phyloP scores from a whole-genome alignment of 1,140 invertebrate species.

The Portunus trituberculatus region DNA sequence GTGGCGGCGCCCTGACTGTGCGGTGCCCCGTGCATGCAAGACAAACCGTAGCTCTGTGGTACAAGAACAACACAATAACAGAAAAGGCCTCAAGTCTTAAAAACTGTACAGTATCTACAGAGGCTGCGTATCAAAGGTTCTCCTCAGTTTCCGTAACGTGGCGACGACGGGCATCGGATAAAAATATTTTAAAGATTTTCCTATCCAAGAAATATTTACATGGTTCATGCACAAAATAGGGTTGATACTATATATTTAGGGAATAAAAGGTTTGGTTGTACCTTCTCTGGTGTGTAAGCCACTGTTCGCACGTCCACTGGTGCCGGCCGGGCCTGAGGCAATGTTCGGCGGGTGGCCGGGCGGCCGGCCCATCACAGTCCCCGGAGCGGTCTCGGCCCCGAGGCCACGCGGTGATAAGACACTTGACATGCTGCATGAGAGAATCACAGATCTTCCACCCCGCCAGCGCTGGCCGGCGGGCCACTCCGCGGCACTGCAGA shows the following conservation, averaged over 20 bases:
- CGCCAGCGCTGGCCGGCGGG: not conserved
- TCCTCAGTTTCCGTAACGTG: slow-evolving; percentile 61
- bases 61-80: slow-evolving; percentile 75
- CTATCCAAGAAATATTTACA: slow-evolving; percentile 74
- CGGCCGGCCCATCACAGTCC: slow-evolving; percentile 34
- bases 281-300: slow-evolving; percentile 73
- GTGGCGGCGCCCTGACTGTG: not conserved
- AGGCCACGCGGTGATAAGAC: slow-evolving; percentile 62
- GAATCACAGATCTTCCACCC: slow-evolving; percentile 73
- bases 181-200: slow-evolving; percentile 72
- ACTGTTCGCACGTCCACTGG: slow-evolving; percentile 69
- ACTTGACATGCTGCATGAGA: slow-evolving; percentile 75
- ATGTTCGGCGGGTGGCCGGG: not conserved
- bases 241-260: slow-evolving; percentile 74
- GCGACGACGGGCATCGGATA: slow-evolving; percentile 71
- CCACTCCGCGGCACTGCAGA: not conserved
- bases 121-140: slow-evolving; percentile 73
- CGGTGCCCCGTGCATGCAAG: slow-evolving; percentile 38
- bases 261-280: slow-evolving; percentile 75
- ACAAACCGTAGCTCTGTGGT: slow-evolving; percentile 72
- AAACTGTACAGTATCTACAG: slow-evolving; percentile 77
- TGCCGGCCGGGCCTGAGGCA: slow-evolving; percentile 15
- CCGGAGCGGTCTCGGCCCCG: slow-evolving; percentile 28
- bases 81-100: slow-evolving; percentile 72
- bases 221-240: slow-evolving; percentile 75